These are phyloP conservation scores for Cylas formicarius DNA, from an alignment of 1,140 invertebrate species.

Conservation along the genomic window DNA sequence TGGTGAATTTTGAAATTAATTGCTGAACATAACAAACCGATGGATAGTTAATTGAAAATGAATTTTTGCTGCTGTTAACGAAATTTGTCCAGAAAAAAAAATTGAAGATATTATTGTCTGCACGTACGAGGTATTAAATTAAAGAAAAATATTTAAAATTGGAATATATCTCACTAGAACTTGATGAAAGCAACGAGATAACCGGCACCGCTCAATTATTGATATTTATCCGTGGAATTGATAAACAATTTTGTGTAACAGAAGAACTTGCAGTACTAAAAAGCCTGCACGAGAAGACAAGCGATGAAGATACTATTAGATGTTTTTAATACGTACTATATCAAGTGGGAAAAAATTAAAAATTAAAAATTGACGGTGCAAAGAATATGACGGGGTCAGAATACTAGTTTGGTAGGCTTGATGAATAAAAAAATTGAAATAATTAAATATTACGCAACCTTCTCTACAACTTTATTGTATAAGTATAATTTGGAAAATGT, in stretches of 20 bases:
- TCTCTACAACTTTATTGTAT: conserved; percentile 12
- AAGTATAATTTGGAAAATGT: conserved; percentile 13
- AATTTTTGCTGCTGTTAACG: no score
- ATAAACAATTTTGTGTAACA: conserved; percentile 17
- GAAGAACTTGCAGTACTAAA: conserved; percentile 14
- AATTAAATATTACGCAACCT: conserved; percentile 15
- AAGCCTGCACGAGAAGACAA: conserved; percentile 11
- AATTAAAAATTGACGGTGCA: conserved; percentile 15
- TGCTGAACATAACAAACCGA: no score
- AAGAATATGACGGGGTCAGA: conserved; percentile 16
- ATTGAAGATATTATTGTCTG: no score
- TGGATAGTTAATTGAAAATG: no score
- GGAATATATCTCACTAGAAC: no score
- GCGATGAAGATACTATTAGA: conserved; percentile 15
- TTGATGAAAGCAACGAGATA: conserved; percentile 16
- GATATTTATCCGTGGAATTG: conserved; percentile 19
- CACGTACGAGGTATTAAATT: no score
- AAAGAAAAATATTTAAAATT: no score
- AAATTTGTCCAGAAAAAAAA: no score
- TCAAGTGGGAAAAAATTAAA: conserved; percentile 16
- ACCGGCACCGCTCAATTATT: conserved; percentile 6
- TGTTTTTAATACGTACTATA: conserved; percentile 12
- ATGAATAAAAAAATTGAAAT: conserved; percentile 18
- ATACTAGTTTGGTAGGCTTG: conserved; percentile 13
- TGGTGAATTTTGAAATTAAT: no score